Evolutionary conservation across 37 sponge, comb jelly and placozoan species (phyloP).

Genomic region (Axinella damicornis): DNA sequence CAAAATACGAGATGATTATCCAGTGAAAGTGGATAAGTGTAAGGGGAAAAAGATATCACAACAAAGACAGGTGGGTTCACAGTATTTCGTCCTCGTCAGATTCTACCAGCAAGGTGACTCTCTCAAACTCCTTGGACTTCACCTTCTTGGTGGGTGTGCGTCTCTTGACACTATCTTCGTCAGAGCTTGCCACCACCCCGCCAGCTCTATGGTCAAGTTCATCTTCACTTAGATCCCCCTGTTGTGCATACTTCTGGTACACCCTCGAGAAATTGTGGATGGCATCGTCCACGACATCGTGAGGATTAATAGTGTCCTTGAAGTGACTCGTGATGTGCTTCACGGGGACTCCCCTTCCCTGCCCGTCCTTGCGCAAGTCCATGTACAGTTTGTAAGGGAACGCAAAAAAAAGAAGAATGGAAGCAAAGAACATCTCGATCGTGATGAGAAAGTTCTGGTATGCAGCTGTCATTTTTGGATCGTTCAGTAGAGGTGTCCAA

Average conservation of each 20-base stretch:
- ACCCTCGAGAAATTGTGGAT: slow-evolving; percentile 97
- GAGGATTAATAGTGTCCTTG: slow-evolving; percentile 93
- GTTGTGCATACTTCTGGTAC: slow-evolving; percentile 93
- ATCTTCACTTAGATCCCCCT: slow-evolving; percentile 71
- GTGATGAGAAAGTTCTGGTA: slow-evolving; percentile 98
- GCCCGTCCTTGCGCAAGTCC: slow-evolving; percentile 65
- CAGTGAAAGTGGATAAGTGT: no score
- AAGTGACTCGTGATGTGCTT: slow-evolving; percentile 82
- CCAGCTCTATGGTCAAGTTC: slow-evolving; percentile 20
- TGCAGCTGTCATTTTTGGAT: slow-evolving; percentile 64
- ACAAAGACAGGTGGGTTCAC: not conserved
- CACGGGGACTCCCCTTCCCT: slow-evolving; percentile 81
- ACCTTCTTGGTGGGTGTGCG: not conserved
- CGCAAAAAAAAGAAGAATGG: slow-evolving; percentile 87
- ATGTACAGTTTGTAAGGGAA: slow-evolving; percentile 90
- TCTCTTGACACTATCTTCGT: slow-evolving; percentile 6
- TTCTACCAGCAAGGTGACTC: slow-evolving; percentile 52
- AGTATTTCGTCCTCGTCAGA: slow-evolving; percentile 77
- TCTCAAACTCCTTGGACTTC: slow-evolving; percentile 38
- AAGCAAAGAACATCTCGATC: slow-evolving; percentile 95
- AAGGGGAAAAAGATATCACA: no score
- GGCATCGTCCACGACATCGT: slow-evolving; percentile 93
- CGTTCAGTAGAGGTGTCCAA: slow-evolving; percentile 59
- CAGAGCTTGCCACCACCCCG: not conserved
- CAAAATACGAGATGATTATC: no score